A percentile compares a stretch with the other conserved stretches of the same genome.
Evolutionary conservation across 2,113 vertebrate genomes (phyloP).

Genomic region (Halichoerus grypus): DNA sequence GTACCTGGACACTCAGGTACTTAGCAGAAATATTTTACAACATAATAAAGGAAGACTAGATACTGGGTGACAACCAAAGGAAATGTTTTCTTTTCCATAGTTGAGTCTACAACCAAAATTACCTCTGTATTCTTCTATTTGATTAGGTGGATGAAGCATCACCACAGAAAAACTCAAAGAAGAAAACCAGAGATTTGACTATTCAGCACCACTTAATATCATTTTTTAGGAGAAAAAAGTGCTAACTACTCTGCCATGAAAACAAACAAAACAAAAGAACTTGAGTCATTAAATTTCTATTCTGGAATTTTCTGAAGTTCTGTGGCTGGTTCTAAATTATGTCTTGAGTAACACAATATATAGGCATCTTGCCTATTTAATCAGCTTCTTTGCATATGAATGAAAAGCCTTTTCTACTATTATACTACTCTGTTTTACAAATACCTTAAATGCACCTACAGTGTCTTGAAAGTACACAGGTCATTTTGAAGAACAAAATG

Average conservation of each 20-base stretch:
- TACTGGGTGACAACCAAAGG: background rate
- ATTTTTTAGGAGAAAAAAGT: background rate
- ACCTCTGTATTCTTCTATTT: background rate
- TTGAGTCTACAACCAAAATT: background rate
- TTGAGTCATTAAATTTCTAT: background rate
- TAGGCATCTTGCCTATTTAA: background rate
- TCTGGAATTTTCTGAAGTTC: background rate
- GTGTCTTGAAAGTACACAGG: background rate
- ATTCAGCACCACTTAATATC: background rate
- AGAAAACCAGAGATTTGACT: background rate
- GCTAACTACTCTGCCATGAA: background rate
- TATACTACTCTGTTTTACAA: background rate
- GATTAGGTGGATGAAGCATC: background rate
- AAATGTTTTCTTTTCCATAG: background rate
- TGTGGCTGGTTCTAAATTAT: background rate
- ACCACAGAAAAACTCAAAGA: background rate
- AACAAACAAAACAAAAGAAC: background rate
- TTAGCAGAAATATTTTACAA: background rate
- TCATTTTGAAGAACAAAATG: background rate
- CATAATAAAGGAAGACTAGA: background rate
- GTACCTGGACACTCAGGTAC: background rate
- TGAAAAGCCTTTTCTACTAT: background rate
- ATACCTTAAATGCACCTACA: background rate
- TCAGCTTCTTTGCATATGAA: background rate
- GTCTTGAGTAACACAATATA: background rate